Conservation (phyloP, 1,140 invertebrate genomes). For the Drosophila funebris region DNA sequence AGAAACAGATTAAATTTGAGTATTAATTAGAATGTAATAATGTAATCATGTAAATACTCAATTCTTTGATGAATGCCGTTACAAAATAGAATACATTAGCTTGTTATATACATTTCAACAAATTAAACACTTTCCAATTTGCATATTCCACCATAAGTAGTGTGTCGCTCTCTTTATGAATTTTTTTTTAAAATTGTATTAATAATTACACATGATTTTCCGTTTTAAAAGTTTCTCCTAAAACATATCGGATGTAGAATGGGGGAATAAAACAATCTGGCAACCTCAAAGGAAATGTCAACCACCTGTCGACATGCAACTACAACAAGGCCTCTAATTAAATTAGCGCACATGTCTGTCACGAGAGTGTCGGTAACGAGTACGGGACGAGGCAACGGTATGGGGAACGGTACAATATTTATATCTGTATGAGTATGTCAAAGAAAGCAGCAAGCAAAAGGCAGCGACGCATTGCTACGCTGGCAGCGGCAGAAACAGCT, state of each 20-base stretch:
- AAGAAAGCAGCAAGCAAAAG: constrained; percentile 46
- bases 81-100: too few species aligned
- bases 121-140: too few species aligned
- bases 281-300: constrained; percentile 50
- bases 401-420: background rate
- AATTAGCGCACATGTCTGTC: constrained; percentile 69
- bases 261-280: background rate
- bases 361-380: constrained; percentile 24
- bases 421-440: background rate
- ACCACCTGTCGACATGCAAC: constrained; percentile 69
- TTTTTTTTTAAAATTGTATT: too few species aligned
- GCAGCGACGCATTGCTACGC: constrained; percentile 21
- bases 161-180: too few species aligned
- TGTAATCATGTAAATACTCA: too few species aligned
- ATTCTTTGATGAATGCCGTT: too few species aligned
- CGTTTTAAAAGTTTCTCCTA: background rate
- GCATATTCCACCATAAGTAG: too few species aligned
- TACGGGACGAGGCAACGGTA: background rate
- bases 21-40: too few species aligned
- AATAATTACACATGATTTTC: too few species aligned
- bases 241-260: background rate
- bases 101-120: too few species aligned
- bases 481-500: constrained; percentile 56
- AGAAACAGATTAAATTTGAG: background rate
- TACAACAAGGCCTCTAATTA: constrained; percentile 61